Evolutionary conservation across 1,140 invertebrate species (phyloP).

Genomic region (Drosophila carrolli): DNA sequence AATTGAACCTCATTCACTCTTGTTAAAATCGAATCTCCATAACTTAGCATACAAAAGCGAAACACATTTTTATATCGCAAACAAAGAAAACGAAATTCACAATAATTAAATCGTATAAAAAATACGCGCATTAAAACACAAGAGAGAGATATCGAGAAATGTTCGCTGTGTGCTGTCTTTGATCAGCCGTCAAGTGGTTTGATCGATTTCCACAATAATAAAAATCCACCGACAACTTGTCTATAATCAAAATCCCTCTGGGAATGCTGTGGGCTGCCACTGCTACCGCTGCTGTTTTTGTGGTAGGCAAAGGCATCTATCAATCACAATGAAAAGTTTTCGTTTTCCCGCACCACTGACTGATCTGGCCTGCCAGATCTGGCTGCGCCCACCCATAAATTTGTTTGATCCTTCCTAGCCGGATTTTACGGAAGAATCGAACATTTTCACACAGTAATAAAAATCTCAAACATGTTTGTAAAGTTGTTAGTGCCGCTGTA

Average conservation of each 20-base stretch:
- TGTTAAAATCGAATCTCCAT: slow-evolving; percentile 11
- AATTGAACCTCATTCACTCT: slow-evolving; percentile 1
- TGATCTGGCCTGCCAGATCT: slow-evolving; percentile 35
- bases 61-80: neutral
- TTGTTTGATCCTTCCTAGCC: slow-evolving; percentile 72
- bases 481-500: slow-evolving; percentile 72
- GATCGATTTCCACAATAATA: slow-evolving; percentile 75
- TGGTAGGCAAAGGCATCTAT: slow-evolving; percentile 65
- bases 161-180: slow-evolving; percentile 57
- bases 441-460: slow-evolving; percentile 81
- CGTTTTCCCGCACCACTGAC: slow-evolving; percentile 32
- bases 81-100: slow-evolving; percentile 26
- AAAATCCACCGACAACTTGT: slow-evolving; percentile 78
- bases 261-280: slow-evolving; percentile 17
- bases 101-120: slow-evolving; percentile 73
- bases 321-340: slow-evolving; percentile 61
- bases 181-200: slow-evolving; percentile 79
- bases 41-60: slow-evolving; percentile 7
- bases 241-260: slow-evolving; percentile 70
- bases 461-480: slow-evolving; percentile 84
- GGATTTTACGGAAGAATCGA: slow-evolving; percentile 71
- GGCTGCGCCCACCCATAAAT: slow-evolving; percentile 70
- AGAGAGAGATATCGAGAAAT: slow-evolving; percentile 27
- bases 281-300: slow-evolving; percentile 59
- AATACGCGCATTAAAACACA: slow-evolving; percentile 42